Base-by-base conservation (phyloP, 2,113 vertebrate genomes). In the Solea solea region DNA sequence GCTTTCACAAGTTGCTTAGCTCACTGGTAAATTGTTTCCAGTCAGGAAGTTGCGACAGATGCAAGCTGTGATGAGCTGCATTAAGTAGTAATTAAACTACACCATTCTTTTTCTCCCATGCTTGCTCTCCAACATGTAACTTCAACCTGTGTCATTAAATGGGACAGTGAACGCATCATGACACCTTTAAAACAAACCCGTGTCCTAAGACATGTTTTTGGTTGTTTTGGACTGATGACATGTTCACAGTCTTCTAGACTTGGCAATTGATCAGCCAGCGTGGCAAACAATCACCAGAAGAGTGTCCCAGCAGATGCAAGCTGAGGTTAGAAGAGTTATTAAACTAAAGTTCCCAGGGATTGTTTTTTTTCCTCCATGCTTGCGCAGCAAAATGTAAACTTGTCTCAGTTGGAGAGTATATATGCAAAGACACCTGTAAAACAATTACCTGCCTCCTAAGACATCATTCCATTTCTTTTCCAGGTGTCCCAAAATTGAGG, bases 21-120 rank as follows among this genome's bases (percentile, higher is more conserved):
- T 54, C 44, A 65, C 64, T 42, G 73, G 57, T 52, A 66, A 85
- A 57, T 88, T 82, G 27, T 28, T 3, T 3, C 5, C 56, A 58
- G 64, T 52, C 70, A 69, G 73, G 67, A 82, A 86, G 74, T 86
- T 75, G 74, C 74, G 56, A 82, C 66, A 57, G 49, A 60, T 69
- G 48, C 1, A 12, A 25, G 48, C n/a, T 63, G 15, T 39, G 63
- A 12, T 55, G 40, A 13, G 68, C 56, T 16, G 5, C 44, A 28
- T 48, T 55, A 12, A 4, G 4, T 4, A 39, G 53, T 12, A 53
- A 3, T 46, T 63, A n/a, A 54, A 53, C 25, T 2, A 28, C 11
- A 49, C 34, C 11, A 14, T 57, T 11, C 39, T 40, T n/a, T n/a
- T 6, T 27, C 0, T 28, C 11, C 10, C 51, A 52, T 52, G n/a